Conservation (phyloP, 2,888 invertebrate genomes). For the Xylota segnis region DNA sequence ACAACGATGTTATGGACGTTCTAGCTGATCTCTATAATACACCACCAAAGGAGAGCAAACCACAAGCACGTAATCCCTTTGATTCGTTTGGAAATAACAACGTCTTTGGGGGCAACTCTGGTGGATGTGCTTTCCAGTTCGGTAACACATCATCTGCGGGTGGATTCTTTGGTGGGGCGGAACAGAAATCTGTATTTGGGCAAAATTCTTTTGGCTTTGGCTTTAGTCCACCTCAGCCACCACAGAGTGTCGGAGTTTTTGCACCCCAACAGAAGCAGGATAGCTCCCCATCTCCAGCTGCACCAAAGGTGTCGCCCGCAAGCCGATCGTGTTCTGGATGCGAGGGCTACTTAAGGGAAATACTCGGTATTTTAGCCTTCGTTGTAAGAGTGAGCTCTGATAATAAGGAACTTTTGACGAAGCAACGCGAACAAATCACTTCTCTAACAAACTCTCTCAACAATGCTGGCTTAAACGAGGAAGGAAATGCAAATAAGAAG, state of each 20-base stretch:
- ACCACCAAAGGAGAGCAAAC: background rate
- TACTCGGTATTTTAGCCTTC: background rate
- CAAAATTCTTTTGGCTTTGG: background rate
- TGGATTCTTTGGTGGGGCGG: background rate
- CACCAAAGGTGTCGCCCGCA: background rate
- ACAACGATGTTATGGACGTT: conserved; percentile 81
- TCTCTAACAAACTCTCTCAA: background rate
- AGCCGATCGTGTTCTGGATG: background rate
- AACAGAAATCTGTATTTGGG: background rate
- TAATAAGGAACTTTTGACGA: background rate
- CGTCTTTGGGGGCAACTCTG: background rate
- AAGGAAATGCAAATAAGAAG: background rate
- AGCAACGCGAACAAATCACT: background rate
- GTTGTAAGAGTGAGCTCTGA: background rate
- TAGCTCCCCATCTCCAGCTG: background rate
- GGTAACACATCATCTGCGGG: background rate
- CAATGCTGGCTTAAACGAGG: background rate
- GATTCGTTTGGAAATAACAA: background rate
- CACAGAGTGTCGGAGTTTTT: background rate
- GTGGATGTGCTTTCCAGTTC: background rate
- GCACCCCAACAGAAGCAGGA: background rate
- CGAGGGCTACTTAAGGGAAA: background rate
- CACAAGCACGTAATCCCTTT: background rate
- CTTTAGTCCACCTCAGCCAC: too few relatives aligned
- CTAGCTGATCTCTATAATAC: conserved; percentile 80